Evolutionary conservation across 2,888 invertebrate species (phyloP).

Genomic region (Sipha maydis): DNA sequence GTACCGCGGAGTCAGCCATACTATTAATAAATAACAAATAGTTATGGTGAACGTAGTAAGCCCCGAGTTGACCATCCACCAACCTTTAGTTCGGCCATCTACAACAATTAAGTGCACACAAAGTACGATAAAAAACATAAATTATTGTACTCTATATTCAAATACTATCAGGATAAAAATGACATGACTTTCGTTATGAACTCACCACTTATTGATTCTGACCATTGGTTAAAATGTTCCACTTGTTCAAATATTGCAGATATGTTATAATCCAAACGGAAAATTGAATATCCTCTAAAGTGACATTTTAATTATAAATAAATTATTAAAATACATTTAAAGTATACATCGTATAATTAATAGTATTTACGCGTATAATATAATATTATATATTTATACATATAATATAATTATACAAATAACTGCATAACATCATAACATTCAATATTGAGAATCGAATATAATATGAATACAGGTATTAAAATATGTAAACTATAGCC

Average conservation of each 20-base stretch:
- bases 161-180: neutral
- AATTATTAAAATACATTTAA: neutral
- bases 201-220: conserved; percentile 43
- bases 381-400: no score
- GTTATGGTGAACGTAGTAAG: conserved; percentile 38
- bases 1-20: conserved; percentile 35
- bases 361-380: no score
- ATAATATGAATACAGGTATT: no score
- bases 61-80: conserved; percentile 51
- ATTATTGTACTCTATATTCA: no score
- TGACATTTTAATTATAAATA: neutral
- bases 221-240: conserved; percentile 39
- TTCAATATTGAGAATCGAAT: no score
- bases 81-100: conserved; percentile 50
- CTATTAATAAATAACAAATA: conserved; percentile 32
- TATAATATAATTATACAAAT: no score
- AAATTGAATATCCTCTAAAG: conserved; percentile 27
- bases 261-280: conserved; percentile 36
- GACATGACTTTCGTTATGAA: neutral
- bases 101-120: neutral
- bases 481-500: no score
- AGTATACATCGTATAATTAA: no score
- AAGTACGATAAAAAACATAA: no score
- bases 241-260: conserved; percentile 17
- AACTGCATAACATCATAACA: no score